Evolutionary conservation across 2,797 vertebrate genomes (phyloP).

Genomic region (Chrysocyon brachyurus): DNA sequence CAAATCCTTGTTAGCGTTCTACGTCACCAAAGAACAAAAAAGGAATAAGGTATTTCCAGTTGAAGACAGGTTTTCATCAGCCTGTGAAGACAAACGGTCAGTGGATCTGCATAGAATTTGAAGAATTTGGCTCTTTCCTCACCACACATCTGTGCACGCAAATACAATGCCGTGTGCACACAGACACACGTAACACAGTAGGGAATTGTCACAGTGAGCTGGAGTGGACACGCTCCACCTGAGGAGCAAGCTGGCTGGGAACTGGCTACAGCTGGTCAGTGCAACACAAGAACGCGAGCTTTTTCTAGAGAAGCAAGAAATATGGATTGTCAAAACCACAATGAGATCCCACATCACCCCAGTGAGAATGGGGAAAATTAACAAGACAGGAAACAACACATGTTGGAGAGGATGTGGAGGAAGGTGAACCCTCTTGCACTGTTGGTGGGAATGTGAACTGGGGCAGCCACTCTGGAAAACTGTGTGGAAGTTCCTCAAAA

Average conservation of each 20-base stretch:
- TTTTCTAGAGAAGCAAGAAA: not conserved
- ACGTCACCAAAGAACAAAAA: not conserved
- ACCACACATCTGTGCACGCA: not conserved
- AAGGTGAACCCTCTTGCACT: no score
- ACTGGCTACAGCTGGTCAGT: not conserved
- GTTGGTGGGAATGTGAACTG: no score
- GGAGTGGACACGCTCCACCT: not conserved
- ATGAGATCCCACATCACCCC: no score
- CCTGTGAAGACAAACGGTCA: not conserved
- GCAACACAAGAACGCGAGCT: not conserved
- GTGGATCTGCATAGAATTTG: not conserved
- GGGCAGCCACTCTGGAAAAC: no score
- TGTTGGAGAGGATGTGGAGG: no score
- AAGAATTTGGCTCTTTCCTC: not conserved
- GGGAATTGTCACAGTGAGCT: not conserved
- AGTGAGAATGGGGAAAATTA: no score
- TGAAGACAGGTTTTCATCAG: not conserved
- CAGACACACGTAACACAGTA: rapidly evolving
- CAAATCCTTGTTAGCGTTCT: constrained; percentile 9
- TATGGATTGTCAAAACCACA: not conserved
- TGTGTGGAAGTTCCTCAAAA: no score
- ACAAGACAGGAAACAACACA: no score
- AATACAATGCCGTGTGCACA: not conserved
- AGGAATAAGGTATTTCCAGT: not conserved
- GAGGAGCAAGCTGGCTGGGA: not conserved